A percentile compares a stretch with the other conserved stretches of the same genome.
Evolutionary conservation across 2,113 vertebrate species (phyloP).

Genomic region (Thamnaconus septentrionalis): DNA sequence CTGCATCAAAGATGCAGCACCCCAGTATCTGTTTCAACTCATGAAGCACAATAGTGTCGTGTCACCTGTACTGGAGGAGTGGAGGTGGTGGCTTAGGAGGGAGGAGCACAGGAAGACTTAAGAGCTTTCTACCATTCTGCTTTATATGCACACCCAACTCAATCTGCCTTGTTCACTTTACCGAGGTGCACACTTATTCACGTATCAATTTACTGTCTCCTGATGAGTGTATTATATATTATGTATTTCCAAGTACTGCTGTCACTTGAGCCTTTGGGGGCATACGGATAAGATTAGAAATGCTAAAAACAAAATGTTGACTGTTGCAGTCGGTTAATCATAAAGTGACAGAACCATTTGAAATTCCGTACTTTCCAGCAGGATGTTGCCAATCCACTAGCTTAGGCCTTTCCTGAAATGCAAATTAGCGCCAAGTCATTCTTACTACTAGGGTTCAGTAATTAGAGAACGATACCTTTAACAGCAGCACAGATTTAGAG

Average conservation of each 20-base stretch:
- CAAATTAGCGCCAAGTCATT: constrained; percentile 15
- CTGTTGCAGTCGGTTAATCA: too few relatives aligned
- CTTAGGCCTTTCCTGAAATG: neutral
- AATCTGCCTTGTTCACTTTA: too few relatives aligned
- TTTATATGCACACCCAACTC: constrained; percentile 14
- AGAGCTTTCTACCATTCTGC: constrained; percentile 16
- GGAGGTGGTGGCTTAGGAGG: constrained; percentile 7
- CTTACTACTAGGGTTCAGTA: constrained; percentile 8
- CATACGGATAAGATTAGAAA: too few relatives aligned
- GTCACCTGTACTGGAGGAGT: constrained; percentile 36
- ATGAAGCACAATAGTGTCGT: constrained; percentile 43
- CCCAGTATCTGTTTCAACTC: constrained; percentile 68
- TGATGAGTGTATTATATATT: too few relatives aligned
- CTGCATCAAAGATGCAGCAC: constrained; percentile 75
- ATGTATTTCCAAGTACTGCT: too few relatives aligned
- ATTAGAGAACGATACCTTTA: constrained; percentile 20
- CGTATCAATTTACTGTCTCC: too few relatives aligned
- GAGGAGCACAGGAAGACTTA: neutral
- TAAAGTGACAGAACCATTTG: too few relatives aligned
- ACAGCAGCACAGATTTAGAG: constrained; percentile 19
- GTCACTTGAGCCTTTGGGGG: too few relatives aligned
- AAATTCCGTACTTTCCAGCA: too few relatives aligned
- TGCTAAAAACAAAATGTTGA: too few relatives aligned
- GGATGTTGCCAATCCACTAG: too few relatives aligned
- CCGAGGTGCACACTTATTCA: too few relatives aligned